Base-by-base conservation (phyloP, 1,140 invertebrate species). In the Epicauta chinensis region DNA sequence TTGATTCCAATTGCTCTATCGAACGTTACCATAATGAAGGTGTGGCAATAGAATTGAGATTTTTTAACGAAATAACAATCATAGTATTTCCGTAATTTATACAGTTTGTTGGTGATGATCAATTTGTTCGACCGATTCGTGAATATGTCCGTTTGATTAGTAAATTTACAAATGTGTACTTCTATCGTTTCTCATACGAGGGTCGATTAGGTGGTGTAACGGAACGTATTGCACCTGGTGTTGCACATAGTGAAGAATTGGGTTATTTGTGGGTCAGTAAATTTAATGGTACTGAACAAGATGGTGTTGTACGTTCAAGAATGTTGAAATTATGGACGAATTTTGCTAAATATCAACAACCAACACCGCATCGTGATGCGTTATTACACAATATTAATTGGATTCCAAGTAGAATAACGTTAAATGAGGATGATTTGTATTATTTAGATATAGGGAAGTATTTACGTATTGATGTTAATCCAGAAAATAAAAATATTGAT, bases 321-420 rank as follows among this genome's bases (percentile, higher is more conserved):
- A 77, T 81, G 72, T 71, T 80, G 0, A 74, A 74, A 56, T 68
- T 83, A 69, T 82, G 79, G 80, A 77, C 77, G 1, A 81, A 83
- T 61, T 82, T 83, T 63, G 80, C 80, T 13, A 83, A 81, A 72
- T 81, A 74, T 44, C 23, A 1, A 5, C 4, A 3, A 23, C 23
- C 23, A 23, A 23, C 23, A 23, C 23, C 23, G 23, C 23, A 23
- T 7, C 23, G 40, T 16, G 16, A 29, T 1, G 2, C 2, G 10
- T 42, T 42, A 42, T 17, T 16, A 17, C 40, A 42, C 12, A 30
- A 14, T 16, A n/a, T 17, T 7, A 7, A 35, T 46, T 46, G 31
- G 23, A 3, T 7, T 5, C 2, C 23, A 23, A 23, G 23, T 1
- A 3, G 23, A 23, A 23, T 23, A 2, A 7, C 1, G 0, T 1